These are phyloP conservation scores for Stenotaenia linearis DNA, from an alignment of 2,888 invertebrate genomes.

Conservation along the genomic window DNA sequence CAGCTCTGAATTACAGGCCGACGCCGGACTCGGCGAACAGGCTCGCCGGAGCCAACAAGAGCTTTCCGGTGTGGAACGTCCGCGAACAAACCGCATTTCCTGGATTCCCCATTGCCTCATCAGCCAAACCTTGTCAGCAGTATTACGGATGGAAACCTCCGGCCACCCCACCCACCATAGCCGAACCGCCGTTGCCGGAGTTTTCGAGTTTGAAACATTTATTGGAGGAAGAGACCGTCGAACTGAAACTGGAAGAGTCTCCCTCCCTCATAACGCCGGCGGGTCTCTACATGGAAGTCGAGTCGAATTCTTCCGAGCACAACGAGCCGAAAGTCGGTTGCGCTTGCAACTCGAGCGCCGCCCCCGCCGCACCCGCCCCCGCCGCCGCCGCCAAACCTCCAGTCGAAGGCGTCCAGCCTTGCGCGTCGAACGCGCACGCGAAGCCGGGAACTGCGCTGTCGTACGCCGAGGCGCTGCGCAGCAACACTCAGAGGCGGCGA, in stretches of 20 bases:
- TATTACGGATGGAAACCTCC: slow-evolving; percentile 29
- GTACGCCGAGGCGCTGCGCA: slow-evolving; percentile 28
- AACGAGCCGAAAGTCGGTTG: background rate
- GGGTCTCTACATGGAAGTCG: background rate
- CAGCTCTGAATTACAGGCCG: background rate
- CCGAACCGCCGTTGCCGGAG: background rate
- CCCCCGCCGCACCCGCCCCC: too few species aligned
- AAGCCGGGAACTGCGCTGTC: slow-evolving; percentile 1
- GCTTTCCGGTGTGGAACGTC: background rate
- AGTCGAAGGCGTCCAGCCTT: background rate
- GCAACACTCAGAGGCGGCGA: slow-evolving; percentile 27
- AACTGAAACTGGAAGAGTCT: background rate
- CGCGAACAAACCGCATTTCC: background rate
- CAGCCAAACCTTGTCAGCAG: background rate
- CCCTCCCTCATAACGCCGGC: background rate
- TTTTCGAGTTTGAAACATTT: background rate
- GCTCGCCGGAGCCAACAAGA: background rate
- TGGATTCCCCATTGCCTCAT: background rate
- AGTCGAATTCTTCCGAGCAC: background rate
- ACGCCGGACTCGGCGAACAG: too few species aligned
- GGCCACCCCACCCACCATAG: background rate
- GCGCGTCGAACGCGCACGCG: background rate
- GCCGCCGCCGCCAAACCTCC: background rate
- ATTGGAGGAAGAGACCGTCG: background rate
- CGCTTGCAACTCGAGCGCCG: background rate